A percentile compares a stretch with the other conserved stretches of the same genome.
These are phyloP conservation scores for Pterocles orientalis DNA, from an alignment of 2,113 vertebrate genomes.

Conservation along the genomic window DNA sequence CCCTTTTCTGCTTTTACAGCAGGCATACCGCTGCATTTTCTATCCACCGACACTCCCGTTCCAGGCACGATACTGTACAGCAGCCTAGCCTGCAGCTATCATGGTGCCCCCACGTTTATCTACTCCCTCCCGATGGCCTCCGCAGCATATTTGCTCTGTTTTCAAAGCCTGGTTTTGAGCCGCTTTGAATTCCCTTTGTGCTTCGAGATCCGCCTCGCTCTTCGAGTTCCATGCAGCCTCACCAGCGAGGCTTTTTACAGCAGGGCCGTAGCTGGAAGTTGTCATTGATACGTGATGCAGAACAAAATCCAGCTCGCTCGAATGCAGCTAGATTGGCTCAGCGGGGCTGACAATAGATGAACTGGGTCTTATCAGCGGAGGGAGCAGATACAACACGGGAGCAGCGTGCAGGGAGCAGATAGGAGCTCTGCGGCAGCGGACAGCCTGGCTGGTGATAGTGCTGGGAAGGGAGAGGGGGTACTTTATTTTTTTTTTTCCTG, in stretches of 20 bases:
- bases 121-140: slow-evolving; percentile 5
- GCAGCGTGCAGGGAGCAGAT: slow-evolving; percentile 47
- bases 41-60: not conserved
- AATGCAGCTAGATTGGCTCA: slow-evolving; percentile 51
- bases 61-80: not conserved
- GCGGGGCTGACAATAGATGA: slow-evolving; percentile 45
- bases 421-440: not conserved
- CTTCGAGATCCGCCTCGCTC: slow-evolving; percentile 10
- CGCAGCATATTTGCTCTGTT: slow-evolving; percentile 4
- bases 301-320: slow-evolving; percentile 55
- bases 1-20: not conserved
- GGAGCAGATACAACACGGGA: slow-evolving; percentile 42
- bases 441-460: not conserved
- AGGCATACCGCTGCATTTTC: not conserved
- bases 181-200: slow-evolving; percentile 47
- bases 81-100: not conserved
- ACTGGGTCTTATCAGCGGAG: slow-evolving; percentile 26
- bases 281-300: slow-evolving; percentile 62
- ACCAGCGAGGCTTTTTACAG: not conserved
- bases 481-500: not conserved
- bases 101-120: slow-evolving; percentile 12
- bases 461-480: accelerated
- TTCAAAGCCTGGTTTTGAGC: slow-evolving; percentile 15
- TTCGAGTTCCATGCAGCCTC: not conserved
- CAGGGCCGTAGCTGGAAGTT: slow-evolving; percentile 16